Base-by-base conservation (phyloP, 2,113 vertebrate genomes). In the Amblyornis subalaris region DNA sequence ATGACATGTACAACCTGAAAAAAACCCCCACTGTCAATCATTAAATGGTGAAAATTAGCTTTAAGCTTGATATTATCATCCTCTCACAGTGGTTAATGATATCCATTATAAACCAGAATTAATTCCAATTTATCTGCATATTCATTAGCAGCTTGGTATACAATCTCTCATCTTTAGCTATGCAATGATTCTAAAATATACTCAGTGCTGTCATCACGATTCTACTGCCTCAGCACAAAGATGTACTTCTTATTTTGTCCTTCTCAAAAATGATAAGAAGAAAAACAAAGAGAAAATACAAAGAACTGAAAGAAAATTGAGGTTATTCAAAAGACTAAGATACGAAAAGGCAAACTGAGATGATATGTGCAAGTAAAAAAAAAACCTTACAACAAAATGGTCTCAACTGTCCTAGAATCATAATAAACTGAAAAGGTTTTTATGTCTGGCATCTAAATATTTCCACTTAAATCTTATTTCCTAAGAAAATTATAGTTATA, bases 81-180 rank as follows among this genome's bases (percentile, higher is more conserved):
- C 61, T 86, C 72, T 89, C 60, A 80, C 10, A 81, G 79, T 57
- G 35, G 60, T 87, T 92, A 83, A 83, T 75, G 65, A 88, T 67
- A 92, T 31, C 53, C 57, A 93, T 67, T 90, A 92, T 62, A 77
- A 93, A 84, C 10, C 33, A 89, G 72, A 93, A 92, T 83, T 93
- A 88, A 93, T 89, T 90, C 53, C 5, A 60, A 75, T 77, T 89
- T 90, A 64, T 94, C 70, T 81, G 61, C 58, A 81, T 94, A 90
- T 81, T 89, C 53, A 82, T 90, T 74, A 94, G 48, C 18, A 87
- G 28, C n/a, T 90, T 48, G 36, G 57, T 81, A 91, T 67, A 94
- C 53, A 89, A 67, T 28, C 9, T 65, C 64, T 88, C 51, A 71
- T 94, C 28, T 81, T 81, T 57, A 90, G 61, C 40, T 77, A 29